Evolutionary conservation across 37 sponge, comb jelly and placozoan genomes (phyloP).

Genomic region (Petrosia ficiformis): DNA sequence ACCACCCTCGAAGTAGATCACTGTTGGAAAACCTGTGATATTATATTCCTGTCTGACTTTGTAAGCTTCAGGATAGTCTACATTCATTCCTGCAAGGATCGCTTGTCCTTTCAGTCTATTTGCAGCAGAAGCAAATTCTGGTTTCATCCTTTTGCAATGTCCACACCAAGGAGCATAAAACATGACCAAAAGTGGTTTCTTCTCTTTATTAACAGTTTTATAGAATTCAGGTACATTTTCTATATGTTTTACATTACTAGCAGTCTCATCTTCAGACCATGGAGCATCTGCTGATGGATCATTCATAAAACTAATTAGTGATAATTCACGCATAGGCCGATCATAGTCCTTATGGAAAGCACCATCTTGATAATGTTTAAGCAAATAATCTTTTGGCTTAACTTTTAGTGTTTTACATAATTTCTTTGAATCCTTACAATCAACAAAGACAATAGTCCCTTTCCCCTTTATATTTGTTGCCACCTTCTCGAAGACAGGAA

Average conservation of each 20-base stretch:
- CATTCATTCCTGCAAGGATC: conserved; percentile 89
- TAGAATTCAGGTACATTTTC: conserved; percentile 44
- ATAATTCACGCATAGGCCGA: conserved; percentile 51
- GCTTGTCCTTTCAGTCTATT: conserved; percentile 60
- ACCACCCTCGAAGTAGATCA: conserved; percentile 84
- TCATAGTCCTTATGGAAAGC: conserved; percentile 92
- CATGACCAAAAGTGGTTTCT: conserved; percentile 80
- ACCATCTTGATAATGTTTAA: conserved; percentile 89
- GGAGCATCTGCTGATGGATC: conserved; percentile 86
- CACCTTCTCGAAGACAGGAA: conserved; percentile 53
- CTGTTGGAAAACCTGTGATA: conserved; percentile 91
- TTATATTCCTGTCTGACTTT: conserved; percentile 65
- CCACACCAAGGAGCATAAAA: conserved; percentile 99
- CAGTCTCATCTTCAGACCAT: conserved; percentile 87
- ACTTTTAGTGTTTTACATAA: conserved; percentile 87
- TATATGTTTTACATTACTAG: conserved; percentile 75
- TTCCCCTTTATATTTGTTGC: conserved; percentile 61
- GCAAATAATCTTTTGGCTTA: conserved; percentile 18
- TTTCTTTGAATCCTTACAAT: conserved; percentile 71
- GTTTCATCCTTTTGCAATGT: conserved; percentile 88
- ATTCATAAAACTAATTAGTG: conserved; percentile 72
- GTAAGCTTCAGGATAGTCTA: conserved; percentile 65
- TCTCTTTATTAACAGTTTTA: conserved; percentile 61
- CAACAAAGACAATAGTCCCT: conserved; percentile 76
- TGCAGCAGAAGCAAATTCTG: conserved; percentile 87